These are phyloP conservation scores for Leucoma salicis DNA, from an alignment of 2,888 invertebrate genomes.

Conservation along the genomic window DNA sequence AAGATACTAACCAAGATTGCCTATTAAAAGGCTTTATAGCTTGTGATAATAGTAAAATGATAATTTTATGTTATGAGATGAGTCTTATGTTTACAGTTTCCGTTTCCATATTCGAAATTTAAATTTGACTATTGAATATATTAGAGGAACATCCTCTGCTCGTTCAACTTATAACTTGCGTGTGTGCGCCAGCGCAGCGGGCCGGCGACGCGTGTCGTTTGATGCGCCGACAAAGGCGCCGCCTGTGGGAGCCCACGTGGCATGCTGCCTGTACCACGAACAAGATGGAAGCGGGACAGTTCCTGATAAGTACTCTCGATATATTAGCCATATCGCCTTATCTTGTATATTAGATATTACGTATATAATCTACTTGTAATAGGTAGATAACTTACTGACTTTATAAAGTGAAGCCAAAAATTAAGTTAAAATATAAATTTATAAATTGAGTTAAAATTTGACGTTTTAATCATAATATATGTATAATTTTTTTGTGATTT, in stretches of 20 bases:
- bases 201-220: slow-evolving; percentile 59
- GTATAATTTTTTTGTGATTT: too few relatives aligned
- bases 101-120: neutral
- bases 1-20: too few relatives aligned
- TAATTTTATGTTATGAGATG: too few relatives aligned
- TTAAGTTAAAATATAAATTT: too few relatives aligned
- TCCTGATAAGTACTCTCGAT: slow-evolving; percentile 6
- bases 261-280: slow-evolving; percentile 21
- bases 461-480: too few relatives aligned
- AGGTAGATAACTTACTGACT: too few relatives aligned
- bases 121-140: neutral
- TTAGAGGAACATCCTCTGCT: neutral
- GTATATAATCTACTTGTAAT: too few relatives aligned
- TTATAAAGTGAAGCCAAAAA: too few relatives aligned
- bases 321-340: neutral
- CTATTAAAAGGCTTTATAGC: too few relatives aligned
- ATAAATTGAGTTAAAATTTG: too few relatives aligned
- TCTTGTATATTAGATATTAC: neutral
- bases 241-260: slow-evolving; percentile 44
- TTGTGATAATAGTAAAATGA: too few relatives aligned
- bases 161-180: slow-evolving; percentile 19
- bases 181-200: slow-evolving; percentile 34
- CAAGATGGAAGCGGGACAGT: slow-evolving; percentile 8
- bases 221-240: slow-evolving; percentile 73
- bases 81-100: neutral